Evolutionary conservation across 2,888 invertebrate species (phyloP).

Genomic region (Nephrotoma guestfalica): DNA sequence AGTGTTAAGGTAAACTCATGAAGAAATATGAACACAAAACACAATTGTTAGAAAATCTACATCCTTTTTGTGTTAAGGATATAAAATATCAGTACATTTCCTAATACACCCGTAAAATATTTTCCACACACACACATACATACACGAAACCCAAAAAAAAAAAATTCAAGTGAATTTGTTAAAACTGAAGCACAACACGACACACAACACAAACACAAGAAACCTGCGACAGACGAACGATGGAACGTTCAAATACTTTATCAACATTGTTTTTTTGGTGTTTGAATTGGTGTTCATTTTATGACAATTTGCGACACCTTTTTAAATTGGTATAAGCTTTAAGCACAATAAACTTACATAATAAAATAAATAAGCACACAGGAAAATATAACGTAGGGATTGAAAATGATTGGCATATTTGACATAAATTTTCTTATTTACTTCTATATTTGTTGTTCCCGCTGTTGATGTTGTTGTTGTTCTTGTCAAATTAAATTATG

Average conservation of each 20-base stretch:
- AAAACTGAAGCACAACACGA: neutral
- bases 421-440: neutral
- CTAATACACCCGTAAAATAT: neutral
- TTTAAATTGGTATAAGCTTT: constrained; percentile 6
- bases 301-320: constrained; percentile 8
- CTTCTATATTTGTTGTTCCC: neutral
- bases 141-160: neutral
- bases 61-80: neutral
- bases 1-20: neutral
- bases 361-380: neutral
- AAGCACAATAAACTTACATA: neutral
- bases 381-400: neutral
- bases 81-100: neutral
- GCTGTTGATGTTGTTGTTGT: neutral
- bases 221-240: neutral
- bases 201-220: neutral
- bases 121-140: neutral
- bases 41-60: neutral
- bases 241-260: neutral
- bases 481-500: neutral
- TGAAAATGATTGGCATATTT: neutral
- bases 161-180: neutral
- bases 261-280: neutral
- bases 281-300: neutral
- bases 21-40: neutral